phyloP scores from a whole-genome alignment of 2,888 invertebrate species.

The Gari tellinella region DNA sequence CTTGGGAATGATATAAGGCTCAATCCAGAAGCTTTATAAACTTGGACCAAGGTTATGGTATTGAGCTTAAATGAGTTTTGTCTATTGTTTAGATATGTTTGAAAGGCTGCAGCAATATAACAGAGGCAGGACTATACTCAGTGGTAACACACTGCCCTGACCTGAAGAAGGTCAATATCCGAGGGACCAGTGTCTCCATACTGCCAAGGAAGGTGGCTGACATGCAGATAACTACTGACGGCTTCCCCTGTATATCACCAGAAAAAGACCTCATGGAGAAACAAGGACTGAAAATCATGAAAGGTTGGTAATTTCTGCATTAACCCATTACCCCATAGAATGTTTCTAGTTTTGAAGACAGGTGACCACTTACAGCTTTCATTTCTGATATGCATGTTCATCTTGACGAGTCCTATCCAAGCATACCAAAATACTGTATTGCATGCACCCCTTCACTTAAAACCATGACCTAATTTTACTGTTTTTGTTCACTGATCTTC shows the following conservation, averaged over 20 bases:
- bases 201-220: constrained; percentile 37
- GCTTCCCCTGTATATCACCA: constrained; percentile 62
- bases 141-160: constrained; percentile 42
- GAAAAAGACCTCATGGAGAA: constrained; percentile 29
- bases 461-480: no score
- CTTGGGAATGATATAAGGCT: no score
- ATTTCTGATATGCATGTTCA: no score
- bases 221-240: constrained; percentile 33
- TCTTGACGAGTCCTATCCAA: no score
- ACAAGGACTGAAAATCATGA: constrained; percentile 19
- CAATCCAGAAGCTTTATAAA: no score
- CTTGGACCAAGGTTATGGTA: not conserved
- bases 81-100: constrained; percentile 47
- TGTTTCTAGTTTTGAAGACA: no score
- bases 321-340: no score
- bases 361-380: no score
- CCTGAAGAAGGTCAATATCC: constrained; percentile 40
- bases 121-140: constrained; percentile 54
- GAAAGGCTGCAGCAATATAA: constrained; percentile 54
- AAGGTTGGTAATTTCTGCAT: no score
- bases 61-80: not conserved
- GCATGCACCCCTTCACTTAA: no score
- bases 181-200: constrained; percentile 56
- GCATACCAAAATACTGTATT: no score
- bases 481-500: no score